Conservation (phyloP, 2,888 invertebrate species). For the Tenthredo distinguenda region DNA sequence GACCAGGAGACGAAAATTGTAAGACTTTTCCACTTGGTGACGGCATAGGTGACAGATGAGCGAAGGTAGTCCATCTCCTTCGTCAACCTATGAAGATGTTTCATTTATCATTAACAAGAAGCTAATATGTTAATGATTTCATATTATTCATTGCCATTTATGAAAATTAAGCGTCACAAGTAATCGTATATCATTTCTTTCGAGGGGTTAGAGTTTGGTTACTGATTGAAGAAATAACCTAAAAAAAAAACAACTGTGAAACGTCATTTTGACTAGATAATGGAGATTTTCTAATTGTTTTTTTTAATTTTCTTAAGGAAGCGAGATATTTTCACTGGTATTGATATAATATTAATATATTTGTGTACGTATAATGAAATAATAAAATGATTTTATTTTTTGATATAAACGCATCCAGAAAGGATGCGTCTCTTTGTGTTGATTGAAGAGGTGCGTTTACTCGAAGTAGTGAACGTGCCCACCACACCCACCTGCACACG, state of each 20-base stretch:
- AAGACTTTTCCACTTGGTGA: constrained; percentile 65
- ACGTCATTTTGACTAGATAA: background rate
- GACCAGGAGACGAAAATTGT: constrained; percentile 67
- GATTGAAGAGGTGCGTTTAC: constrained; percentile 43
- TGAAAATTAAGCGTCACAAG: background rate
- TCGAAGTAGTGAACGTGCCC: constrained; percentile 44
- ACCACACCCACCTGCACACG: constrained; percentile 67
- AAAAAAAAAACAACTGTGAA: background rate
- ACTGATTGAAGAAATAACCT: background rate
- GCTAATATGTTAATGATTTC: background rate
- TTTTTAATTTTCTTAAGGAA: background rate
- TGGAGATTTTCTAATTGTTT: background rate
- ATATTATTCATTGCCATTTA: background rate
- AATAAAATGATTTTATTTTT: background rate
- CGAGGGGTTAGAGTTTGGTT: background rate
- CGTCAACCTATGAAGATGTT: constrained; percentile 61
- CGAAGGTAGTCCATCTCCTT: constrained; percentile 66
- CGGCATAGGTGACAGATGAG: constrained; percentile 66
- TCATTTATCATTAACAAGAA: background rate
- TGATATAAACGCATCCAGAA: constrained; percentile 57
- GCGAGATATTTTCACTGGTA: background rate
- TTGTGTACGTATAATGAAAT: background rate
- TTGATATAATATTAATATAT: constrained; percentile 8
- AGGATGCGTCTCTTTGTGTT: constrained; percentile 58
- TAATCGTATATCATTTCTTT: background rate